A percentile compares a stretch with the other conserved stretches of the same genome.
These are phyloP conservation scores for Phortica okadai DNA, from an alignment of 2,888 invertebrate species.

Conservation along the genomic window DNA sequence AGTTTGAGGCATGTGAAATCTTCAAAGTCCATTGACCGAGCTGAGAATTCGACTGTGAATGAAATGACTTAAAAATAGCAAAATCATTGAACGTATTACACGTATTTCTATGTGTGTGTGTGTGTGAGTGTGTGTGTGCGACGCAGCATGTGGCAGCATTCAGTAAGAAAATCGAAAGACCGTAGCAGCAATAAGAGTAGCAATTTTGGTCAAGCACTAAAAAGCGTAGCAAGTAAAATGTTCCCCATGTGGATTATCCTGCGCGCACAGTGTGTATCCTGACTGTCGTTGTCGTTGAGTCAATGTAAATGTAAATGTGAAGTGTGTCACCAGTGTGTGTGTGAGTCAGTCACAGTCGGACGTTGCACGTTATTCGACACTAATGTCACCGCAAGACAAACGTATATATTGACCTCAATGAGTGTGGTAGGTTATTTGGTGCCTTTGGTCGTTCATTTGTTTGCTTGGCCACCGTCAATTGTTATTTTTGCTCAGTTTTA, in stretches of 20 bases:
- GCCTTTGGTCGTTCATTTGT: not conserved
- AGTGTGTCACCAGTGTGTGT: not conserved
- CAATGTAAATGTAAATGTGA: not conserved
- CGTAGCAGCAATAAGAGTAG: not conserved
- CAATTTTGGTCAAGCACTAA: not conserved
- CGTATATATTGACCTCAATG: slow-evolving; percentile 57
- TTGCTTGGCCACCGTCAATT: not conserved
- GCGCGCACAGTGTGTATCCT: not conserved
- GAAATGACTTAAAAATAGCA: not conserved
- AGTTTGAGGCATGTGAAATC: not conserved
- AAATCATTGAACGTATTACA: not conserved
- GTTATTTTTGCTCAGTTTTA: not conserved
- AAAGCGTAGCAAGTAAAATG: not conserved
- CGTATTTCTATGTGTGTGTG: not conserved
- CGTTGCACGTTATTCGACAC: slow-evolving; percentile 30
- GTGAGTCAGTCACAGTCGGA: not conserved
- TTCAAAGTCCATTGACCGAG: slow-evolving; percentile 19
- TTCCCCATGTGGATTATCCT: slow-evolving; percentile 4
- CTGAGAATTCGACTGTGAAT: not conserved
- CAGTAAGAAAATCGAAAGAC: slow-evolving; percentile 36
- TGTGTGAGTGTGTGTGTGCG: slow-evolving; percentile 4
- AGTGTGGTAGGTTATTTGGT: slow-evolving; percentile 22
- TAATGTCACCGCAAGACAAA: slow-evolving; percentile 54
- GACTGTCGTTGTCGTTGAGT: not conserved
- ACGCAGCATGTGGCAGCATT: slow-evolving; percentile 22